Percentiles rank a stretch among this genome's conserved stretches.
Conservation (phyloP, 2,888 invertebrate species). For the Acanthosepion lycidas region DNA sequence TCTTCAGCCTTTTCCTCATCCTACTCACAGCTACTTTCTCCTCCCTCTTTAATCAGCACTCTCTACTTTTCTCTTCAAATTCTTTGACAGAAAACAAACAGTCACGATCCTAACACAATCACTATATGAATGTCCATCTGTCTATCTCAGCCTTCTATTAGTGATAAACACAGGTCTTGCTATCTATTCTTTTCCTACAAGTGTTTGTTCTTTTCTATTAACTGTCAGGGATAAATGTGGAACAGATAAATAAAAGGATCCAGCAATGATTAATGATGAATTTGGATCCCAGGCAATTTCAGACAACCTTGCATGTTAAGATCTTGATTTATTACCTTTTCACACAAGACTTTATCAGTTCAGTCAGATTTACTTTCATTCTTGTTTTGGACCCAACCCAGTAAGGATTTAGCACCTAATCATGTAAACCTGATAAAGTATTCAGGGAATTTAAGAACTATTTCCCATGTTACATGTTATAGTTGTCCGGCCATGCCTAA, state of each 20-base stretch:
- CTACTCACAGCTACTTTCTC: too few species aligned
- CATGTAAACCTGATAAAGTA: not conserved
- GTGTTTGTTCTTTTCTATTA: too few species aligned
- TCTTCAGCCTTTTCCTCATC: not conserved
- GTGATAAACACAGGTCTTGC: too few species aligned
- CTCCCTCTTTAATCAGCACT: too few species aligned
- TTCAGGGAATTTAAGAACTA: constrained; percentile 9
- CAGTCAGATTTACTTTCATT: not conserved
- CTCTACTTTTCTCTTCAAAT: too few species aligned
- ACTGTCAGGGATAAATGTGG: too few species aligned
- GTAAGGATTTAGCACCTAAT: constrained; percentile 4
- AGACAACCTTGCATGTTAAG: not conserved
- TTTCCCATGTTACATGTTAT: not conserved
- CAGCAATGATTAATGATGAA: not conserved
- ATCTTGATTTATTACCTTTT: not conserved
- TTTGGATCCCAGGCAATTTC: not conserved
- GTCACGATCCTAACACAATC: too few species aligned
- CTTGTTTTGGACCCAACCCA: not conserved
- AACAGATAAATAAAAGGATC: not conserved
- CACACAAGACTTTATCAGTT: not conserved
- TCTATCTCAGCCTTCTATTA: too few species aligned
- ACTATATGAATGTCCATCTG: too few species aligned
- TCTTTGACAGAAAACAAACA: too few species aligned
- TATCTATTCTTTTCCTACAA: too few species aligned
- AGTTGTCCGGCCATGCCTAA: not conserved